phyloP scores from a whole-genome alignment of 2,888 invertebrate species.

The Sinelater perroti region DNA sequence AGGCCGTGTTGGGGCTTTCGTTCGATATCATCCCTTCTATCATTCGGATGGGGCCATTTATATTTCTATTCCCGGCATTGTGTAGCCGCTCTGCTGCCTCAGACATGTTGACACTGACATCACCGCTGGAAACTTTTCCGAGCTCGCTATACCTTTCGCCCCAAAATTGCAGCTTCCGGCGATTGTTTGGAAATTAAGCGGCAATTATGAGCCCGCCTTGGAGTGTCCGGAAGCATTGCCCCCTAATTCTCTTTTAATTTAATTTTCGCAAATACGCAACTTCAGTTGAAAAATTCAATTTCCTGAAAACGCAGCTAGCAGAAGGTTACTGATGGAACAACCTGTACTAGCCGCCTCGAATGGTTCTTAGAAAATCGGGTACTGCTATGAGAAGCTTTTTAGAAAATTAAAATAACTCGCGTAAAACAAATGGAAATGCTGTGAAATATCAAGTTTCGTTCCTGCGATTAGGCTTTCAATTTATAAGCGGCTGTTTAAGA shows the following conservation, averaged over 20 bases:
- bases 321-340: no score
- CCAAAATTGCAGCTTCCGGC: slow-evolving; percentile 17
- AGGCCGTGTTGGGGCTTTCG: slow-evolving; percentile 44
- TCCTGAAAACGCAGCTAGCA: no score
- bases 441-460: slow-evolving; percentile 11
- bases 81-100: slow-evolving; percentile 34
- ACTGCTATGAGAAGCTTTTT: slow-evolving; percentile 20
- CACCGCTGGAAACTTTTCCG: slow-evolving; percentile 28
- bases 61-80: slow-evolving; percentile 41
- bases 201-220: not conserved
- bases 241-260: no score
- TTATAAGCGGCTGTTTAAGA: not conserved
- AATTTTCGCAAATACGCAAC: no score
- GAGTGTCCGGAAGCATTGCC: not conserved
- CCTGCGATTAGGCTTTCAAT: slow-evolving; percentile 2
- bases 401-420: slow-evolving; percentile 17
- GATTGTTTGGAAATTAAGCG: slow-evolving; percentile 6
- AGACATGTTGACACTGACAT: slow-evolving; percentile 40
- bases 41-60: slow-evolving; percentile 46
- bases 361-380: no score
- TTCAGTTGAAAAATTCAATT: no score
- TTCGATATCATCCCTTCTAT: slow-evolving; percentile 48
- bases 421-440: not conserved
- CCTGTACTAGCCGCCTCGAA: no score
- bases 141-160: slow-evolving; percentile 20